Conservation (phyloP, 2,113 vertebrate species). For the Epinephelus cyanopodus region DNA sequence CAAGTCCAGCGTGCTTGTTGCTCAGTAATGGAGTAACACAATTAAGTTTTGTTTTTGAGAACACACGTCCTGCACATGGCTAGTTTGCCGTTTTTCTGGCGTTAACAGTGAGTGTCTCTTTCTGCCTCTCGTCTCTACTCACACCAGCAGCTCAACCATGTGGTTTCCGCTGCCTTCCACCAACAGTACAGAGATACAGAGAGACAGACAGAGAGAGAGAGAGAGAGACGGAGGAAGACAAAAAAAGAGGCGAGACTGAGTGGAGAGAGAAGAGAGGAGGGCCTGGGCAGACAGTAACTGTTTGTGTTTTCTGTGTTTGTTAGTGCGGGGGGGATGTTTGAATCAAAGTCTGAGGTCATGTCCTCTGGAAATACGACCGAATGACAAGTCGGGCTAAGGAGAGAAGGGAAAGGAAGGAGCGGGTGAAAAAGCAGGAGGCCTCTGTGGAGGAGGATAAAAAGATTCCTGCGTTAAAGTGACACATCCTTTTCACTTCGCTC, state of each 20-base stretch:
- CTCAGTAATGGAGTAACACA: neutral
- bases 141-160: slow-evolving; percentile 61
- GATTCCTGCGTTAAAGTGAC: neutral
- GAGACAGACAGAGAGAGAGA: slow-evolving; percentile 20
- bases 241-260: slow-evolving; percentile 30
- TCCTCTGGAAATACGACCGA: slow-evolving; percentile 57
- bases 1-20: neutral
- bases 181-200: slow-evolving; percentile 65
- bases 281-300: slow-evolving; percentile 52
- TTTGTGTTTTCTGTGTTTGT: slow-evolving; percentile 63
- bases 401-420: neutral
- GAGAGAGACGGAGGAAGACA: slow-evolving; percentile 4
- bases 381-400: slow-evolving; percentile 18
- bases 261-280: slow-evolving; percentile 37
- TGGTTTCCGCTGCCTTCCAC: slow-evolving; percentile 82
- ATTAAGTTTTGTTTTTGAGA: neutral
- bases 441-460: neutral
- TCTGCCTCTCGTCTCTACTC: slow-evolving; percentile 44
- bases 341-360: slow-evolving; percentile 61
- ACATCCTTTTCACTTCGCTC: slow-evolving; percentile 7
- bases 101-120: slow-evolving; percentile 50
- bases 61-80: slow-evolving; percentile 2
- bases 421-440: neutral
- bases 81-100: neutral
- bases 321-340: slow-evolving; percentile 39